These are phyloP conservation scores for Hippocampus abdominalis DNA, from an alignment of 2,113 vertebrate species.

Conservation along the genomic window DNA sequence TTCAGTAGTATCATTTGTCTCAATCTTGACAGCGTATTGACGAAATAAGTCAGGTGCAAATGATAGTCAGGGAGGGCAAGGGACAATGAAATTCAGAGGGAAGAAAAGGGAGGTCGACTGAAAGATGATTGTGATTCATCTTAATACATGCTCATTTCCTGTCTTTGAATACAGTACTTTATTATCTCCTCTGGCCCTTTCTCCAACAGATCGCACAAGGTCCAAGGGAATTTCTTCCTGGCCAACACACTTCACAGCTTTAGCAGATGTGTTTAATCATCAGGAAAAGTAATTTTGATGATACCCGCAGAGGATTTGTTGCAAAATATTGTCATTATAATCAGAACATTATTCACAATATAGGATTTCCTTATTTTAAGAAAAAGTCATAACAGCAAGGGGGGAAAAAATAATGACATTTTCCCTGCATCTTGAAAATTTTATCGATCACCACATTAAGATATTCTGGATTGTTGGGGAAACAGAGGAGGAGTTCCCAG, in stretches of 20 bases:
- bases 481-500: background rate
- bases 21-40: constrained; percentile 44
- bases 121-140: constrained; percentile 22
- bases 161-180: constrained; percentile 5
- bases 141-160: constrained; percentile 21
- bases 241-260: constrained; percentile 8
- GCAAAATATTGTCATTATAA: background rate
- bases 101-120: constrained; percentile 10
- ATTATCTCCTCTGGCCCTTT: constrained; percentile 5
- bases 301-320: background rate
- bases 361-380: background rate
- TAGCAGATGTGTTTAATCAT: constrained; percentile 28
- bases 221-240: constrained; percentile 10
- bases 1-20: constrained; percentile 30
- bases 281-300: constrained; percentile 6
- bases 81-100: constrained; percentile 10
- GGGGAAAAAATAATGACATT: background rate
- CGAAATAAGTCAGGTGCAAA: constrained; percentile 45
- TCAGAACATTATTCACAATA: background rate
- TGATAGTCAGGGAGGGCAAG: constrained; percentile 30
- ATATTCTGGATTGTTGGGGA: background rate
- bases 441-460: background rate
- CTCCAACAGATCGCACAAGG: constrained; percentile 12
- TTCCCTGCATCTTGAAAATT: background rate
- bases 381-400: background rate